A percentile compares a stretch with the other conserved stretches of the same genome.
Evolutionary conservation across 2,113 vertebrate species (phyloP).

Genomic region (Pundamilia nyererei): DNA sequence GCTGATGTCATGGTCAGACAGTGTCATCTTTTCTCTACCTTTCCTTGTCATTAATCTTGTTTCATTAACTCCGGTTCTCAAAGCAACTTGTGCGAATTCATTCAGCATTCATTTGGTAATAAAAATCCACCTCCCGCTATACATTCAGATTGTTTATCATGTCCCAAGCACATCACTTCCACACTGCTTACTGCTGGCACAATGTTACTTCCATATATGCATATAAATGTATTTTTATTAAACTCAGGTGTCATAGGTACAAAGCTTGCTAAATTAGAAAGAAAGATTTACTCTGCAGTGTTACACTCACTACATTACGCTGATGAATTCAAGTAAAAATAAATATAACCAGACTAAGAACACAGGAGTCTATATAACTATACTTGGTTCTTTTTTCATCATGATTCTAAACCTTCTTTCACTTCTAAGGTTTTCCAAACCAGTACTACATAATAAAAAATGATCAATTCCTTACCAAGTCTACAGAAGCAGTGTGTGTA

Average conservation of each 20-base stretch:
- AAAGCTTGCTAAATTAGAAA: background rate
- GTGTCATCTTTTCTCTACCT: background rate
- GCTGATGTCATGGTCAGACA: background rate
- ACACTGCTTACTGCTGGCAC: background rate
- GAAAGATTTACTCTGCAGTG: background rate
- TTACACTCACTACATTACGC: background rate
- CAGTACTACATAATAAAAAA: background rate
- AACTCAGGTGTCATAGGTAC: background rate
- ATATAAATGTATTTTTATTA: background rate
- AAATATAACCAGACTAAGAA: background rate
- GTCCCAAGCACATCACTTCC: background rate
- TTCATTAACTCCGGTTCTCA: background rate
- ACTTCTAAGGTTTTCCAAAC: background rate
- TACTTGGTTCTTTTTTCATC: background rate
- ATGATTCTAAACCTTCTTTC: background rate
- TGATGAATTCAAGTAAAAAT: background rate
- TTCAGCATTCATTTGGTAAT: background rate
- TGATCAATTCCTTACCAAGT: background rate
- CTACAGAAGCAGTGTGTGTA: background rate
- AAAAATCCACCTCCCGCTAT: fast-evolving
- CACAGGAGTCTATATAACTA: background rate
- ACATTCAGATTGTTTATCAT: background rate
- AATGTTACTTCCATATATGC: background rate
- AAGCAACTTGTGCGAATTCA: background rate
- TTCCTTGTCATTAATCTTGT: background rate